Base-by-base conservation (phyloP, 2,888 invertebrate genomes). In the Unio delphinus region DNA sequence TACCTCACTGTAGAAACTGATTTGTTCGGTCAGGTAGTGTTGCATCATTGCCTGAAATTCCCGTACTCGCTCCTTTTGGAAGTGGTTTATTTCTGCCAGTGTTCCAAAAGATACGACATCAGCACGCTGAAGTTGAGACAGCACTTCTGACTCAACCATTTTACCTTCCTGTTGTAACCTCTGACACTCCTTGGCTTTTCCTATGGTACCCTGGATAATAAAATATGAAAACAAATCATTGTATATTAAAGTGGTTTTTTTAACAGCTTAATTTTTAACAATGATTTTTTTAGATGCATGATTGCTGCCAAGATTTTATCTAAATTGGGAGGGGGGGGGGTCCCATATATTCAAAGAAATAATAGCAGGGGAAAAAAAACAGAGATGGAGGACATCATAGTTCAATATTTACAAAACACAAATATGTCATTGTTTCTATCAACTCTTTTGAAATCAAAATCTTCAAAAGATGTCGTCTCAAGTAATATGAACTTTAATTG, bases 81-180 rank as follows among this genome's bases (percentile, higher is more conserved):
- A 98, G 90, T 98, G 96, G 83, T 95, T 94, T 82, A 98, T 94
- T 92, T 99, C 99, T 68, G 98, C 97, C 89, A 98, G 93, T 73
- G 97, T 93, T 3, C 96, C 94, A 89, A 97, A 98, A 0, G 97
- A 96, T 86, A 98, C 94, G 23, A 96, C 93, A 90, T 99, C 98
- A 1, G 96, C 95, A 83, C 97, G 93, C 80, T 94, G 93, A 75
- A 94, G 92, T 18, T 97, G 94, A 87, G 95, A 95, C 77, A 94
- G 93, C 75, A 96, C 91, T 86, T 96, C 95, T 26, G 93, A 93
- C 73, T 94, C 93, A 81, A 94, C 94, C 93, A 96, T 94, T 91
- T 95, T 96, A 80, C 95, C 94, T 87, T 96, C 96, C 56, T 93
- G 92, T 67, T 91, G 93, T 83, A 94, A 91, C 82, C 94, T 93